These are phyloP conservation scores for Eclectus roratus DNA, from an alignment of 2,113 vertebrate species.

Conservation along the genomic window DNA sequence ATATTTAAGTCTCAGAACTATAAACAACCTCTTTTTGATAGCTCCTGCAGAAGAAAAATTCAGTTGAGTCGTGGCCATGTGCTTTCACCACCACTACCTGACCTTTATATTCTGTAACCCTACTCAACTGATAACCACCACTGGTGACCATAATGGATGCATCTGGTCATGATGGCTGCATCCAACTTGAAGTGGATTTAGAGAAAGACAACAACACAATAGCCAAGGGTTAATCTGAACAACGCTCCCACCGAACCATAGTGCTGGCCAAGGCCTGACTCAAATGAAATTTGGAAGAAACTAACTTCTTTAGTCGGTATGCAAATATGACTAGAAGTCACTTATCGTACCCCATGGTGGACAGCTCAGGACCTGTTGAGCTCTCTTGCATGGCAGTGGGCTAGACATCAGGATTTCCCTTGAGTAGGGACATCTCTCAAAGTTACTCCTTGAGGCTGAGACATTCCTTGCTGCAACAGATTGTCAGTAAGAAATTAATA, in stretches of 20 bases:
- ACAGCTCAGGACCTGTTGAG: background rate
- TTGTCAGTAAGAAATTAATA: background rate
- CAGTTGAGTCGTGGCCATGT: background rate
- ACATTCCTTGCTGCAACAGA: background rate
- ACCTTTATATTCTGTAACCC: background rate
- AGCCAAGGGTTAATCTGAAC: background rate
- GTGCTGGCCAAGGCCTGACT: too few species aligned
- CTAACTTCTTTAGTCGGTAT: too few species aligned
- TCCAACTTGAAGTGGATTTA: background rate
- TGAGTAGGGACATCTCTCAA: background rate
- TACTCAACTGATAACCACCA: background rate
- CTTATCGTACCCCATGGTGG: background rate
- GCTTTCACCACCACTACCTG: background rate
- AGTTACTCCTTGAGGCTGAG: background rate
- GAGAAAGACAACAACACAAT: background rate
- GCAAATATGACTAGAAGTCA: background rate
- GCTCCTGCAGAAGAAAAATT: background rate
- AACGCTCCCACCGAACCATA: too few species aligned
- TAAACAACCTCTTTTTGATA: background rate
- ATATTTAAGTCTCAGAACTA: background rate
- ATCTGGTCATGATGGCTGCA: background rate
- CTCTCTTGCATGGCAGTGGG: too few species aligned
- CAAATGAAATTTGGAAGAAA: too few species aligned
- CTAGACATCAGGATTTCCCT: background rate
- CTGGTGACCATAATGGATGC: background rate